Conservation (phyloP, 2,888 invertebrate genomes). For the Cerastis rubricosa region DNA sequence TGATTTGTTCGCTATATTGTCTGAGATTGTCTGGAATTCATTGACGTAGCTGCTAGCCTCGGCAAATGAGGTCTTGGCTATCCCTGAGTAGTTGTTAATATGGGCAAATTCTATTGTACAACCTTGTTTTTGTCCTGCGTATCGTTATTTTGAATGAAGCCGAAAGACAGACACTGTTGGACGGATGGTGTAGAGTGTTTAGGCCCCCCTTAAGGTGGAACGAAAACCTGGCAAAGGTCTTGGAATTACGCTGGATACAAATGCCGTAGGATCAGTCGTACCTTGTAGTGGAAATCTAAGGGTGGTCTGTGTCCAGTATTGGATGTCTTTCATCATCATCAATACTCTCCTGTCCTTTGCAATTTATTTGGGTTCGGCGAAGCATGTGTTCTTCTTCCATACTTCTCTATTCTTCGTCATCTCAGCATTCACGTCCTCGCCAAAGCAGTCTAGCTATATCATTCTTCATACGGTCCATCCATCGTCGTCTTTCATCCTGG, state of each 20-base stretch:
- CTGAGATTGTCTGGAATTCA: slow-evolving; percentile 46
- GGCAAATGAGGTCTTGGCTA: slow-evolving; percentile 40
- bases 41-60: slow-evolving; percentile 46
- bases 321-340: background rate
- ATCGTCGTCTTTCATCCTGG: background rate
- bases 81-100: slow-evolving; percentile 8
- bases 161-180: background rate
- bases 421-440: no score
- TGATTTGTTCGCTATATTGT: slow-evolving; percentile 53
- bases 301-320: background rate
- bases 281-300: background rate
- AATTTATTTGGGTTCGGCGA: no score
- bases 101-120: slow-evolving; percentile 10
- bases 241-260: background rate
- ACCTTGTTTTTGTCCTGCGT: slow-evolving; percentile 8
- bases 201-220: background rate
- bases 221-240: background rate
- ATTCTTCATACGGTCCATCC: no score
- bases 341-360: no score
- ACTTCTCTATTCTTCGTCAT: no score
- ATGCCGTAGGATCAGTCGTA: background rate
- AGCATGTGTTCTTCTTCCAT: no score
- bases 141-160: background rate
- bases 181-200: background rate
- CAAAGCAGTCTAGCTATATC: no score